Percentiles rank a stretch among this genome's conserved stretches.
Evolutionary conservation across 2,797 vertebrate species (phyloP).

Genomic region (Halcyon badia): DNA sequence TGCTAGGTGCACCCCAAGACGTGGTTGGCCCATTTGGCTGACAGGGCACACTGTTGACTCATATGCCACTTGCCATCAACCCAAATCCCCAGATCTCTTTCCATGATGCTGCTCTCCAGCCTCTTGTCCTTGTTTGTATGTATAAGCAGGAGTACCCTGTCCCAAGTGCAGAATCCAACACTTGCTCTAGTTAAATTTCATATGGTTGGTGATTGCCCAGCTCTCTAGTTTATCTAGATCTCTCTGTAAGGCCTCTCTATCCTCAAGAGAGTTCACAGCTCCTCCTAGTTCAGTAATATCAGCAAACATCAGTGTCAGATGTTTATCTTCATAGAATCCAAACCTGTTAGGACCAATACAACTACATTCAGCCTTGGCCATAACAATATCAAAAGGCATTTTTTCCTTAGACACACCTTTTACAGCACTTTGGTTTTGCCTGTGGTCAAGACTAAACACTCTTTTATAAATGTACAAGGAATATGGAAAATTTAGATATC

Average conservation of each 20-base stretch:
- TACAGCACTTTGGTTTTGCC: not conserved
- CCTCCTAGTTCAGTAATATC: not conserved
- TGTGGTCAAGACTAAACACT: not conserved
- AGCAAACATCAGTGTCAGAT: not conserved
- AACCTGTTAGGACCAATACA: not conserved
- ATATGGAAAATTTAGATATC: not conserved
- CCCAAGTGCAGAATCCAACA: not conserved
- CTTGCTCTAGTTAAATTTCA: not conserved
- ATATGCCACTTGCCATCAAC: not conserved
- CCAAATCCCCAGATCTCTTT: not conserved
- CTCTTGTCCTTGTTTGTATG: not conserved
- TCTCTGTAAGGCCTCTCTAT: not conserved
- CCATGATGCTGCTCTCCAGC: not conserved
- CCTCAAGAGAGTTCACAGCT: not conserved
- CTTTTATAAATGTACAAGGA: not conserved
- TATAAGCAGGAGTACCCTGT: not conserved
- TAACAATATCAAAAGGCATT: not conserved
- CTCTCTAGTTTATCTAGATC: not conserved
- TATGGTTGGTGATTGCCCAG: not conserved
- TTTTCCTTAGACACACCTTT: not conserved
- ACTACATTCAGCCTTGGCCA: not conserved
- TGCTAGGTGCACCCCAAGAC: not conserved
- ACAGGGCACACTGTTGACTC: not conserved
- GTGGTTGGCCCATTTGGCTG: not conserved
- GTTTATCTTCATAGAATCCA: not conserved